Base-by-base conservation (phyloP, 2,113 vertebrate species). In the Otocyon megalotis region DNA sequence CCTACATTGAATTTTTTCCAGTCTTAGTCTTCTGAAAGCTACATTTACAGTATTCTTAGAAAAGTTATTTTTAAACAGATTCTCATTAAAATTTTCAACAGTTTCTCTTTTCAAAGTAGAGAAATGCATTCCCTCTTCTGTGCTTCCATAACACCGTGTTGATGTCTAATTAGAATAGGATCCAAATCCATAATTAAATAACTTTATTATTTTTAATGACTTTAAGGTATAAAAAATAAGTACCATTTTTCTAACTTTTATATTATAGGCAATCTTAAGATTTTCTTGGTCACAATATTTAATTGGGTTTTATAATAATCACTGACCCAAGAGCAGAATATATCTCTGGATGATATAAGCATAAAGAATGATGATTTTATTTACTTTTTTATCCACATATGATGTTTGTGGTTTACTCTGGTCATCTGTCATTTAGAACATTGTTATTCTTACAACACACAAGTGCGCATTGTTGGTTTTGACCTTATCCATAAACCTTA, bases 31-130 rank as follows among this genome's bases (percentile, higher is more conserved):
- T 92, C 62, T 65, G n/a, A 81, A 93, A 86, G 7, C 72, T 92
- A 11, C 63, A 50, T 92, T 92, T 94, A 35, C 3, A 84, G 37
- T 80, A 88, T 92, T 92, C 26, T 88, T 88, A 43, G 56, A 60
- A 92, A 35, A 60, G 22, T 67, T 87, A 67, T 89, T 58, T 53
- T 60, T 79, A 26, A 96, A 92, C 32, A 77, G 58, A 54, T 97
- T 67, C 16, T 58, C 26, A 60, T 60, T 60, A 94, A 94, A 80
- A 9, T 5, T 58, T 63, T 92, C 15, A 15, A 50, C 14, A 86
- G 10, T 13, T 19, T 50, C 14, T 14, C 5, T 35, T 80, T 67
- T 62, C 30, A 90, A 54, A 90, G 24, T 90, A 85, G 22, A 67
- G 56, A 12, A 54, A 93, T 50, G 17, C 3, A 37, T 50, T 71